phyloP scores from a whole-genome alignment of 2,797 vertebrate genomes.

The Coendou prehensilis region DNA sequence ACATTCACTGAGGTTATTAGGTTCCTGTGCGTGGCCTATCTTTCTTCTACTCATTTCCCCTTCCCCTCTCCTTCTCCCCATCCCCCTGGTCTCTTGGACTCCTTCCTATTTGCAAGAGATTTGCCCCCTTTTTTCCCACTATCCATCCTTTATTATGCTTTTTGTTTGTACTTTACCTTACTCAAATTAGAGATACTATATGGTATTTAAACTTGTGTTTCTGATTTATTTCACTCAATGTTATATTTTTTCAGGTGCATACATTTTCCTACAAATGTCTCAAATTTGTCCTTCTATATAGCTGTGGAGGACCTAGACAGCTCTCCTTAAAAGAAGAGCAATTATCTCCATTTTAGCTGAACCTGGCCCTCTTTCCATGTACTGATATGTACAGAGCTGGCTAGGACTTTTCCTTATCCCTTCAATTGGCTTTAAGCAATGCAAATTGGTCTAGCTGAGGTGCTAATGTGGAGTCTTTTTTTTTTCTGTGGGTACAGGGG shows the following conservation, averaged over 20 bases:
- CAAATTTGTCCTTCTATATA: background rate
- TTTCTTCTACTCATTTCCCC: background rate
- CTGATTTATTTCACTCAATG: background rate
- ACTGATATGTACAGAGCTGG: too few species aligned
- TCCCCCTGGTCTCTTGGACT: background rate
- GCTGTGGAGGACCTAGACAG: too few species aligned
- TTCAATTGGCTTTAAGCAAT: too few species aligned
- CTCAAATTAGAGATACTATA: background rate
- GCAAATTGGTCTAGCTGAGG: too few species aligned
- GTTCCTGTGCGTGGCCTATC: background rate
- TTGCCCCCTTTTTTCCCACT: background rate
- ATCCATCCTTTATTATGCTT: background rate
- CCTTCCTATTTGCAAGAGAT: background rate
- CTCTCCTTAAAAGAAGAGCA: too few species aligned
- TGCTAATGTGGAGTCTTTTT: too few species aligned
- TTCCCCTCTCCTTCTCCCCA: rapidly evolving
- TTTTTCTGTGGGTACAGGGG: too few species aligned
- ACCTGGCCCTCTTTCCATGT: too few species aligned
- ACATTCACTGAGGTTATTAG: background rate
- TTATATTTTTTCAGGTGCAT: background rate
- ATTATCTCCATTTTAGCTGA: too few species aligned
- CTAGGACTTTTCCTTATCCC: too few species aligned
- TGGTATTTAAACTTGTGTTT: background rate
- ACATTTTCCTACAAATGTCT: background rate
- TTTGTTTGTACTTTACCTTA: background rate